phyloP scores from a whole-genome alignment of 1,140 invertebrate species.

The Drosophila bocqueti region DNA sequence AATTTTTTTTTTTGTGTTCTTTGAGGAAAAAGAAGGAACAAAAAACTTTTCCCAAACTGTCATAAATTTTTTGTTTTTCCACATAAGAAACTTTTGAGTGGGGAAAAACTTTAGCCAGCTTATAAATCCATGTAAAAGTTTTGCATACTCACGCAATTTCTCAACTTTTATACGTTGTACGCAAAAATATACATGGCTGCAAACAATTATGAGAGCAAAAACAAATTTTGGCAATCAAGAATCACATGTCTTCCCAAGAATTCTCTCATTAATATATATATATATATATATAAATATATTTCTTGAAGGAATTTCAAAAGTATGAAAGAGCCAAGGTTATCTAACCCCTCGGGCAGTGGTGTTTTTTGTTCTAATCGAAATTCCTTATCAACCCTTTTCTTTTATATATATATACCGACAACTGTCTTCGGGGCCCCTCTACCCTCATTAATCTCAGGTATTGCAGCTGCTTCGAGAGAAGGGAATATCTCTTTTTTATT shows the following conservation, averaged over 20 bases:
- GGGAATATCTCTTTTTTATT: slow-evolving; percentile 12
- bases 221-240: slow-evolving; percentile 66
- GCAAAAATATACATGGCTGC: slow-evolving; percentile 11
- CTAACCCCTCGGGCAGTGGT: slow-evolving; percentile 28
- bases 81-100: slow-evolving; percentile 50
- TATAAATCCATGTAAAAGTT: slow-evolving; percentile 82
- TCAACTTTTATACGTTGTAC: slow-evolving; percentile 39
- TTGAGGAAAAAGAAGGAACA: slow-evolving; percentile 26
- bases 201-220: slow-evolving; percentile 62
- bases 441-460: slow-evolving; percentile 77
- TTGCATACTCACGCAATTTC: slow-evolving; percentile 74
- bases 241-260: slow-evolving; percentile 46
- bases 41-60: slow-evolving; percentile 80
- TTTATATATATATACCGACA: background rate
- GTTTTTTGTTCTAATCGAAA: slow-evolving; percentile 66
- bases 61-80: slow-evolving; percentile 71
- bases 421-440: slow-evolving; percentile 38
- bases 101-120: slow-evolving; percentile 63
- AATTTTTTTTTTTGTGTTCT: slow-evolving; percentile 36
- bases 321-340: slow-evolving; percentile 19
- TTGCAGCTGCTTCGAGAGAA: slow-evolving; percentile 35
- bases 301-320: slow-evolving; percentile 8
- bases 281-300: background rate
- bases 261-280: slow-evolving; percentile 10
- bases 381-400: slow-evolving; percentile 72